Evolutionary conservation across 1,140 invertebrate species (phyloP).

Genomic region (Pogonomyrmex barbatus): DNA sequence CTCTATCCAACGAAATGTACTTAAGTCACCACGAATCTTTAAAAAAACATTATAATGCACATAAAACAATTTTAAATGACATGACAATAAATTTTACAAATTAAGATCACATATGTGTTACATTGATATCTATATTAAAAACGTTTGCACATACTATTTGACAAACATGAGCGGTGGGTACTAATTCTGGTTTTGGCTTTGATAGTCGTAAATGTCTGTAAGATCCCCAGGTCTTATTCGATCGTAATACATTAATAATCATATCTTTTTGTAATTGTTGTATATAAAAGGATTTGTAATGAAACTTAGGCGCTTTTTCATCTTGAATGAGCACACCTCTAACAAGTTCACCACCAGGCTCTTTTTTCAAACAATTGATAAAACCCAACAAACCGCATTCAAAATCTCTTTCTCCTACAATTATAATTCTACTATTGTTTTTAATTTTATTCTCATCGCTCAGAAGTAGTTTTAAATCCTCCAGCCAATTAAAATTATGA

Average conservation of each 20-base stretch:
- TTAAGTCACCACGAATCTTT: too few species aligned
- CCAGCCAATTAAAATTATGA: slow-evolving; percentile 85
- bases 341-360: background rate
- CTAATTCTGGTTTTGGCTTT: background rate
- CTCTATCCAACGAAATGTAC: too few species aligned
- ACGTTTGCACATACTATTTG: background rate
- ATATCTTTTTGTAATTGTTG: slow-evolving; percentile 22
- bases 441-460: slow-evolving; percentile 82
- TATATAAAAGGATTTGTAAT: background rate
- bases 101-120: too few species aligned
- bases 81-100: too few species aligned
- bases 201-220: background rate
- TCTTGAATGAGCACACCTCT: slow-evolving; percentile 16
- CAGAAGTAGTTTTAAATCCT: slow-evolving; percentile 85
- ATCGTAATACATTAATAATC: background rate
- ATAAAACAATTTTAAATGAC: too few species aligned
- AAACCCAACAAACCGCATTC: slow-evolving; percentile 94
- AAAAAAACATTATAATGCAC: too few species aligned
- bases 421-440: slow-evolving; percentile 79
- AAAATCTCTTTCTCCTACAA: slow-evolving; percentile 87
- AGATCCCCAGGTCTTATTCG: background rate
- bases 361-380: slow-evolving; percentile 56
- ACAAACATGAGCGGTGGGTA: background rate
- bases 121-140: background rate
- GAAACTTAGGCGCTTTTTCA: background rate